Base-by-base conservation (phyloP, 2,888 invertebrate species). In the Hypomecis atomaria region DNA sequence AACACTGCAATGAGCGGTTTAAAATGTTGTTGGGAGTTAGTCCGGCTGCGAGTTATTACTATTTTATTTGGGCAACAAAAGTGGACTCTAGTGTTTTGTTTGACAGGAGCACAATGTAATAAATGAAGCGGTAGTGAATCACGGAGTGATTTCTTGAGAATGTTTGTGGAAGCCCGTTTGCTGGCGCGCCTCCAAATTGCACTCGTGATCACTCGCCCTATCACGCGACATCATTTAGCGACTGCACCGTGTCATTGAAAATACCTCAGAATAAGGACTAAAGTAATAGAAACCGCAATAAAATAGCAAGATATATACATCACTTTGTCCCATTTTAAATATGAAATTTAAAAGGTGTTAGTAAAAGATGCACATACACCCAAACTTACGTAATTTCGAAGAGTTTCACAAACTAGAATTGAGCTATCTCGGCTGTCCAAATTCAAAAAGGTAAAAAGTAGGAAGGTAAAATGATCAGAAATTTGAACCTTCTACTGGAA, bases 161-260 rank as follows among this genome's bases (percentile, higher is more conserved):
- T 80, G 80, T 81, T 80, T 74, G 83, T 78, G 72, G 79, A 81
- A 81, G 79, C 79, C 82, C 77, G 75, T 77, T 73, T 71, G 70
- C 81, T 90, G 89, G 90, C 88, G 68, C 42, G 69, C 71, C 58
- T 84, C 88, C 89, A 90, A 78, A 69, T 23, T 42, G 52, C 40
- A 33, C 50, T 52, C 52, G 40, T 43, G 36, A 33, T 33, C 52
- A 79, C 80, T 86, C 83, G 82, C 86, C 84, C 82, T 82, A 84
- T 86, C 86, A 83, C 80, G 82, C 82, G 79, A 81, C 81, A 86
- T 86, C 83, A 83, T 85, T 87, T 82, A 84, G 80, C 81, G 84
- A 84, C 86, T 86, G 83, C 79, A 81, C 80, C 76, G 78, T 83
- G 79, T 71, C 78, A 77, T 75, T 75, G 59, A 59, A 55, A 33